Base-by-base conservation (phyloP, 2,113 vertebrate species). In the Polyodon spathula region DNA sequence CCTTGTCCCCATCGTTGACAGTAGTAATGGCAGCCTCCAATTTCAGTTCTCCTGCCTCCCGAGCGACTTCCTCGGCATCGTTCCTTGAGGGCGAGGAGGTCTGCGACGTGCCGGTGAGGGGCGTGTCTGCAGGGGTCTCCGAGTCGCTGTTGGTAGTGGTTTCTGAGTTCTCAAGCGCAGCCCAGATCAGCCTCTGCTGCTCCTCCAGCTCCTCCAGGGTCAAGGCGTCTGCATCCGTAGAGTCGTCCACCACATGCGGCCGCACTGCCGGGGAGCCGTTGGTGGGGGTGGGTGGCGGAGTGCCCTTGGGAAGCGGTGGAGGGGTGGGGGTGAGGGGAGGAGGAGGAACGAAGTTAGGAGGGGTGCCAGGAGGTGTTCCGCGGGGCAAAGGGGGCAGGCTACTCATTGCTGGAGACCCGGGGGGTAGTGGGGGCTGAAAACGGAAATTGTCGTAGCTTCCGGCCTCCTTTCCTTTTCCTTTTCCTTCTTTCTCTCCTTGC, bases 181-280 rank as follows among this genome's bases (percentile, higher is more conserved):
- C 93, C 93, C 93, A 93, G 54, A 99, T 91, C 52, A 88, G 76
- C 54, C 94, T 81, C 78, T 99, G 94, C 69, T 97, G 93, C 59
- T 99, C 95, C 66, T 98, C 96, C 2, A 98, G 84, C 58, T 99
- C 94, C 61, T 99, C 96, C 71, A 99, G 68, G 0, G 93, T 92
- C 69, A 97, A 76, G 0, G 89, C 84, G 9, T 99, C 95, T 67
- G 94, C 92, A 1, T 89, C 81, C 85, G 76, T 71, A 0, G 81
- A 53, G 0, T 86, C 78, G n/a, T 90, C 80, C 6, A 77, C 63
- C 0, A 72, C 68, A 1, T 73, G 39, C 38, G 71, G 70, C 3
- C 55, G 64, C 46, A 74, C 43, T 54, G 76, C 76, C 1, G 87
- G 79, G 0, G 75, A 85, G 61, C 86, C 75, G 1, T 79, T 59